Base-by-base conservation (phyloP, 2,113 vertebrate species). In the Motacilla tschutschensis region DNA sequence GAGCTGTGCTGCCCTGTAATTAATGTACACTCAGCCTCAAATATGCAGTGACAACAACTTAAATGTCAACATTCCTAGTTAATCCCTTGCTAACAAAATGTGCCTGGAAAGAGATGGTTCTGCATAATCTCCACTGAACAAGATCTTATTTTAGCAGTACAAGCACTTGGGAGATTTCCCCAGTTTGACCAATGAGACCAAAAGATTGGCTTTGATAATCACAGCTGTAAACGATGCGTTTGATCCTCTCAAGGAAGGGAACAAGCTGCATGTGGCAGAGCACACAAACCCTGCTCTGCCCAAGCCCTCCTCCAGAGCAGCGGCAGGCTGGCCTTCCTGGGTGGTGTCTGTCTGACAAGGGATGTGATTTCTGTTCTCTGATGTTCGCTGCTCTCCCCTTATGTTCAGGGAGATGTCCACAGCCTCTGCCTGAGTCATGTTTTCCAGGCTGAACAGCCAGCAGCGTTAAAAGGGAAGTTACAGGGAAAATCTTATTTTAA, bases 51-150 rank as follows among this genome's bases (percentile, higher is more conserved):
- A 95, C 92, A 93, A 94, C 90, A 91, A 92, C 66, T 83, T 92
- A 93, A 93, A 92, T 94, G 88, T 91, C 94, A 93, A 89, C 90
- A 89, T 83, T 94, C 83, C 83, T 88, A 72, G 80, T 92, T 94
- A 94, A 91, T 92, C 88, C 88, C 86, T 70, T 60, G 88, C 88
- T 94, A 88, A 88, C 84, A 90, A 93, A 94, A 90, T 79, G 79
- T 73, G 82, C 63, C 74, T 80, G 84, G 69, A 93, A 94, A 93
- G 87, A 80, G 82, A 79, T 53, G 63, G 85, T 83, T 88, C 85
- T 89, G 74, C 83, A 53, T 71, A 91, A 72, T 83, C 80, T 91
- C 83, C 59, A 51, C 80, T 12, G 90, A 93, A 75, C 66, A 88
- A 89, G 87, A 88, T 83, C 82, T 90, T 82, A 88, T 83, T 93